phyloP scores from a whole-genome alignment of 1,140 invertebrate species.

The Aphidius ervi region DNA sequence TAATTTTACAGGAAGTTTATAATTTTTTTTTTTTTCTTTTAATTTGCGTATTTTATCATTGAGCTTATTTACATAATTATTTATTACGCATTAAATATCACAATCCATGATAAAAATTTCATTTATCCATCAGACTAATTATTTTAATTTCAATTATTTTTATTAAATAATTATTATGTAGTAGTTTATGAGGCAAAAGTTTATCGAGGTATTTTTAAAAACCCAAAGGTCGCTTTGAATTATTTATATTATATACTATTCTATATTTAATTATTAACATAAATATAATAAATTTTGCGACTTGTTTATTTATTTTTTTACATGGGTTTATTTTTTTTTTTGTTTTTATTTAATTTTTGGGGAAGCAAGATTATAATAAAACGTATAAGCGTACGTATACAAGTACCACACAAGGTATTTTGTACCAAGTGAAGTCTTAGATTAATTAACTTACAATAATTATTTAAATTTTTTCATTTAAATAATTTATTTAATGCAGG shows the following conservation, averaged over 20 bases:
- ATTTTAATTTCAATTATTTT: constrained; percentile 11
- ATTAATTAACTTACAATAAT: constrained; percentile 17
- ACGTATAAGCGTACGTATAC: constrained; percentile 24
- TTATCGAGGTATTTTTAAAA: constrained; percentile 27
- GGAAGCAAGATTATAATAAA: constrained; percentile 5
- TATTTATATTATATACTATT: constrained; percentile 10
- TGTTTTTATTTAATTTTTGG: constrained; percentile 8
- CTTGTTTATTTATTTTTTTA: not conserved
- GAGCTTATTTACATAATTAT: constrained; percentile 4
- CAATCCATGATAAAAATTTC: constrained; percentile 44
- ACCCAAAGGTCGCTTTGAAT: constrained; percentile 24
- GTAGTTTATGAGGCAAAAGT: constrained; percentile 24
- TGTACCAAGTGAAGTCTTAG: constrained; percentile 26
- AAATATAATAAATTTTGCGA: too few species aligned
- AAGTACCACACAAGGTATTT: constrained; percentile 11
- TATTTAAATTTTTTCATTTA: not conserved
- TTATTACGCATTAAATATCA: constrained; percentile 42
- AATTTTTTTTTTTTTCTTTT: too few species aligned
- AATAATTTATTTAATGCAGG: too few species aligned
- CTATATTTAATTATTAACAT: too few species aligned
- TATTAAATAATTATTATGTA: constrained; percentile 17
- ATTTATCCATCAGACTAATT: not conserved
- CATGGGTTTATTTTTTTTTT: not conserved
- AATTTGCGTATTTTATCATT: not conserved
- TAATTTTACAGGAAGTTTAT: too few species aligned